Conservation (phyloP, 1,140 invertebrate genomes). For the Homarus americanus region DNA sequence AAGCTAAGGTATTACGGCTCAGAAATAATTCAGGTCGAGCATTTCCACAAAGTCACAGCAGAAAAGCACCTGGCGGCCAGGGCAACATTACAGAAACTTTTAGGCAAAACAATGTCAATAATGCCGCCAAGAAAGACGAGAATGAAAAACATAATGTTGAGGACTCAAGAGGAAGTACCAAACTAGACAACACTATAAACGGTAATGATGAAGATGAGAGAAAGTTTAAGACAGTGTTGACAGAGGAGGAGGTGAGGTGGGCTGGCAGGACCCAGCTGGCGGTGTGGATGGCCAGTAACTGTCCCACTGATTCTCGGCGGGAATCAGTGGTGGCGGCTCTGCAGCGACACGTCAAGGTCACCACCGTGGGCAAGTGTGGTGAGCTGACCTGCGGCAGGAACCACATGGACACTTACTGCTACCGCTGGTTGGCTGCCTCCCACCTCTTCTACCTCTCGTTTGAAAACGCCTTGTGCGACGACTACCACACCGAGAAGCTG, state of each 20-base stretch:
- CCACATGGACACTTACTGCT: constrained; percentile 38
- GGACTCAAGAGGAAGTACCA: neutral
- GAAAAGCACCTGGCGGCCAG: neutral
- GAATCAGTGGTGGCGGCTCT: constrained; percentile 81
- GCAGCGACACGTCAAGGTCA: constrained; percentile 81
- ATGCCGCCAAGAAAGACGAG: neutral
- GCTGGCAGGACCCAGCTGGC: constrained; percentile 77
- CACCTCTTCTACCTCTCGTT: constrained; percentile 55
- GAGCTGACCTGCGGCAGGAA: constrained; percentile 74
- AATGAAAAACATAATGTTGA: neutral
- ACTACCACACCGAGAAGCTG: constrained; percentile 59
- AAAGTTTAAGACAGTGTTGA: neutral
- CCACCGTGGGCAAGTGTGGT: constrained; percentile 85
- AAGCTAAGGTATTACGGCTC: too few relatives aligned
- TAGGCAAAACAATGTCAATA: neutral
- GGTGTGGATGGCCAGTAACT: constrained; percentile 85
- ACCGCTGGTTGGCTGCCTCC: constrained; percentile 33
- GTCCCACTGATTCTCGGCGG: constrained; percentile 80
- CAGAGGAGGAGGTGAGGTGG: constrained; percentile 14
- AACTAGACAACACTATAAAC: neutral
- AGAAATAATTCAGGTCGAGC: too few relatives aligned
- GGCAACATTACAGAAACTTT: neutral
- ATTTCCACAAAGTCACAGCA: neutral
- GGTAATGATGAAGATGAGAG: neutral
- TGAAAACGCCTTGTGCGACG: constrained; percentile 58